Conservation (phyloP, 2,888 invertebrate species). For the Clepsis dumicolana region DNA sequence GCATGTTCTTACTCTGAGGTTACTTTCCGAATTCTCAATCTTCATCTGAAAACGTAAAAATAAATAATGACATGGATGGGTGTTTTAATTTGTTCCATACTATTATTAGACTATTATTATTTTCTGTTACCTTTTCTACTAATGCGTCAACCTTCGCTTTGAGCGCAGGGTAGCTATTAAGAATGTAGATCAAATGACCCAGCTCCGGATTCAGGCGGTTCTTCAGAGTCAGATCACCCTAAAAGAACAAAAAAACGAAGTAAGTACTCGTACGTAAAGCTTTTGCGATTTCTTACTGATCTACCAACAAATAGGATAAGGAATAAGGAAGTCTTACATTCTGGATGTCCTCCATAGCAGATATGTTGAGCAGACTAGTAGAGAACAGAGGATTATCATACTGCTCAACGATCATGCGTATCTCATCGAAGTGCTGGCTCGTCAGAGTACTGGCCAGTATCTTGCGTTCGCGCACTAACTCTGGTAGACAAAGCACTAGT, state of each 20-base stretch:
- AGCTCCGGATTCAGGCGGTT: slow-evolving; percentile 77
- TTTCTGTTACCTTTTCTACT: neutral
- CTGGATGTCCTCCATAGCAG: slow-evolving; percentile 74
- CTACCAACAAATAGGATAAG: too few species aligned
- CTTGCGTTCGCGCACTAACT: slow-evolving; percentile 71
- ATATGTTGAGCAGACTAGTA: slow-evolving; percentile 68
- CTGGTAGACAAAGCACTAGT: slow-evolving; percentile 71
- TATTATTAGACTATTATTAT: too few species aligned
- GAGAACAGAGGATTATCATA: slow-evolving; percentile 76
- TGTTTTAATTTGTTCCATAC: neutral
- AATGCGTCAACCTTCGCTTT: slow-evolving; percentile 59
- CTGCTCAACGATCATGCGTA: slow-evolving; percentile 75
- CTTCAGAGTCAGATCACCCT: slow-evolving; percentile 69
- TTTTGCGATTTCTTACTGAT: too few species aligned
- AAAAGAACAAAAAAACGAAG: slow-evolving; percentile 3
- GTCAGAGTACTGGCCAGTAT: slow-evolving; percentile 62
- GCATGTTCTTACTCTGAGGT: neutral
- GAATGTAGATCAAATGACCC: slow-evolving; percentile 72
- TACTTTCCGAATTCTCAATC: neutral
- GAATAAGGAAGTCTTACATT: slow-evolving; percentile 23
- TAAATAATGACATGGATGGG: neutral
- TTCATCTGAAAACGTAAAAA: slow-evolving; percentile 6
- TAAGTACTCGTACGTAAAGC: neutral
- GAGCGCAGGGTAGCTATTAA: slow-evolving; percentile 72
- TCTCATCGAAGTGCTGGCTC: slow-evolving; percentile 69